Evolutionary conservation across 2,113 vertebrate genomes (phyloP).

Genomic region (Trematocara unimaculatum): DNA sequence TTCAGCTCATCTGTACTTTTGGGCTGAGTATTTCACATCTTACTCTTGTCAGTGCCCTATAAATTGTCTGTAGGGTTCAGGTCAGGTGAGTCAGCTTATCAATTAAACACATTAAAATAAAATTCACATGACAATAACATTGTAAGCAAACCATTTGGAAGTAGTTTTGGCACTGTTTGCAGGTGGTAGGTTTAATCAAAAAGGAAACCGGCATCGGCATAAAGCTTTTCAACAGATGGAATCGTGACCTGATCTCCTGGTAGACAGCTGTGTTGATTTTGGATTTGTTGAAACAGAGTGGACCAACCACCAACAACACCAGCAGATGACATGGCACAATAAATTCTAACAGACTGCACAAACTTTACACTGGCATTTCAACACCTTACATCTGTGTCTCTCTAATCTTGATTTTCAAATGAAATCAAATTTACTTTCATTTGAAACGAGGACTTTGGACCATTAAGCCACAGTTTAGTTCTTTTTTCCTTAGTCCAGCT

Average conservation of each 20-base stretch:
- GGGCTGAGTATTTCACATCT: not conserved
- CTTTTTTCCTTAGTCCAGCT: not conserved
- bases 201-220: not conserved
- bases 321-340: not conserved
- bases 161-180: not conserved
- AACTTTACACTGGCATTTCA: not conserved
- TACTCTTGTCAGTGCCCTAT: not conserved
- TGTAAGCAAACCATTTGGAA: not conserved
- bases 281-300: not conserved
- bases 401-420: not conserved
- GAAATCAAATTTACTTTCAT: not conserved
- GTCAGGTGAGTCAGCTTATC: not conserved
- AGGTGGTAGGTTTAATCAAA: not conserved
- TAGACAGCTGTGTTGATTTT: not conserved
- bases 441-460: not conserved
- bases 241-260: not conserved
- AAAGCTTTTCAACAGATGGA: not conserved
- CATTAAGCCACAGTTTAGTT: not conserved
- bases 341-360: not conserved
- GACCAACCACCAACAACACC: not conserved
- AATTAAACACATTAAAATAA: not conserved
- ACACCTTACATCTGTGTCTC: not conserved
- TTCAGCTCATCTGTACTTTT: not conserved
- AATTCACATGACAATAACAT: not conserved
- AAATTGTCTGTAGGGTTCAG: not conserved